These are phyloP conservation scores for Melieria crassipennis DNA, from an alignment of 2,888 invertebrate genomes.

Conservation along the genomic window DNA sequence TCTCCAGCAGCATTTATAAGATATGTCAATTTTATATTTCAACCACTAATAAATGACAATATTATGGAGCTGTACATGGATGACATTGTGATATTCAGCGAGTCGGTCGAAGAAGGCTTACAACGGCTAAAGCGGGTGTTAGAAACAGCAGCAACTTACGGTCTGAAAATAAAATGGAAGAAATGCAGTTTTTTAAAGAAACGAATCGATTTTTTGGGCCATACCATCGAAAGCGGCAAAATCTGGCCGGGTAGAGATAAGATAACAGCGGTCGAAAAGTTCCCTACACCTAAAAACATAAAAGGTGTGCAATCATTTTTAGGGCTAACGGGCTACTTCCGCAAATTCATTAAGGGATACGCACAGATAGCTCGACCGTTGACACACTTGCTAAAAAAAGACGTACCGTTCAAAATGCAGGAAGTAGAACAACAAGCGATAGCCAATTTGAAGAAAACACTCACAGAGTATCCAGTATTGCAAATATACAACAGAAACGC, in stretches of 20 bases:
- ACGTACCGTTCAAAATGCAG: conserved; percentile 37
- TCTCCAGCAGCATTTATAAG: too few species aligned
- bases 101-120: not conserved
- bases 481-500: conserved; percentile 31
- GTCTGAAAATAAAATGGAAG: not conserved
- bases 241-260: conserved; percentile 17
- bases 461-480: conserved; percentile 18
- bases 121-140: too few species aligned
- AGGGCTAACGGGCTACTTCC: conserved; percentile 20
- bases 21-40: too few species aligned
- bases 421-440: not conserved
- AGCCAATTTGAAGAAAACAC: not conserved
- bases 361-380: conserved; percentile 13
- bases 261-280: conserved; percentile 20
- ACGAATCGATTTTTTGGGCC: conserved; percentile 34
- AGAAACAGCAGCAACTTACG: not conserved
- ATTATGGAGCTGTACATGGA: conserved; percentile 3
- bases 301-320: conserved; percentile 21
- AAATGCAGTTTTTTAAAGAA: not conserved
- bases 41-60: not conserved
- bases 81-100: conserved; percentile 1
- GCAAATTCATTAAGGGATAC: conserved; percentile 11
- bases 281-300: conserved; percentile 5
- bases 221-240: conserved; percentile 12
- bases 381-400: conserved; percentile 38